Base-by-base conservation (phyloP, 2,113 vertebrate species). In the Carassius auratus region DNA sequence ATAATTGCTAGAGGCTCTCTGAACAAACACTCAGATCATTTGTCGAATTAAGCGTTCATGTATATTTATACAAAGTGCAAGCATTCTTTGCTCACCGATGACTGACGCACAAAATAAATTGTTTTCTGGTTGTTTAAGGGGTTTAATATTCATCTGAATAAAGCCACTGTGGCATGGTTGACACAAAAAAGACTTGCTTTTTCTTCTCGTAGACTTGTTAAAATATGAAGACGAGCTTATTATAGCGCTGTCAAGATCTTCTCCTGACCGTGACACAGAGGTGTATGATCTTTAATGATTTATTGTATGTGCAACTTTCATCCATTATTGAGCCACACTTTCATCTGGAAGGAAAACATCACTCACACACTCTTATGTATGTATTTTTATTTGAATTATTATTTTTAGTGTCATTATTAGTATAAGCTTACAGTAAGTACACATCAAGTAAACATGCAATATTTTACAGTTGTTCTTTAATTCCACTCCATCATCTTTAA, bases 391-490 rank as follows among this genome's bases (percentile, higher is more conserved):
- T 62, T 76, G 59, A 26, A 64, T 76, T 21, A 61, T 84, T 33
- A 59, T 10, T 9, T 10, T 23, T 61, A 59, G 0, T 10, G 55
- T 42, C 4, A 8, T 62, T 38, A 62, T 73, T 86, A 38, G 15
- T 62, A 59, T 59, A 59, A 81, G 57, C 69, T 80, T 6, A 42
- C 42, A 42, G 42, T 42, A 61, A 61, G 42, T 68, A 64, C 19
- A 88, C 87, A 88, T 85, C 74, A 57, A 88, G 87, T 78, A 78
- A 88, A 74, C 87, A 85, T 88, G 87, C 84, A 83, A 36, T 62
- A 83, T 78, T 30, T 85, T 88, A 88, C 84, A 88, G 38, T 83
- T 48, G 15, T 61, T 78, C 52, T 50, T 61, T 45, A 55, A 36
- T 45, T 42, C 14, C 33, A 10, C 8, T 64, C 50, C 50, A 50